phyloP scores from a whole-genome alignment of 2,113 vertebrate genomes.

The Puffinus mauretanicus region DNA sequence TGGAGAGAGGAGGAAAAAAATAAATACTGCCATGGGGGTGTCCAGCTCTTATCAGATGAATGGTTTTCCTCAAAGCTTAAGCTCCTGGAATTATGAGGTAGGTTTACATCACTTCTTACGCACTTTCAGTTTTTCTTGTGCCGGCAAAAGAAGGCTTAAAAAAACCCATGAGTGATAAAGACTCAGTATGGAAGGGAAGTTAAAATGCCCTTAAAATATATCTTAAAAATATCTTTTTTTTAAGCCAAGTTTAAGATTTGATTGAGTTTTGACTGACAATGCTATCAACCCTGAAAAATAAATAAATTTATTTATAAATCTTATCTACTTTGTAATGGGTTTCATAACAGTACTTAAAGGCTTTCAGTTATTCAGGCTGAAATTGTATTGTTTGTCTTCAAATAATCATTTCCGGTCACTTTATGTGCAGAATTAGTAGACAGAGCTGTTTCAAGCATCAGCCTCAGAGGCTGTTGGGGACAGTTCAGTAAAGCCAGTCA shows the following conservation, averaged over 20 bases:
- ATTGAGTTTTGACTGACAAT: neutral
- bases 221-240: neutral
- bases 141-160: neutral
- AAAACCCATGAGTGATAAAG: neutral
- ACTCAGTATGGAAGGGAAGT: neutral
- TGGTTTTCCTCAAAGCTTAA: neutral
- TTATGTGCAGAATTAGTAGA: neutral
- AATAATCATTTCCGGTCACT: neutral
- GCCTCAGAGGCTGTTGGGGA: neutral
- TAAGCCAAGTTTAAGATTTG: neutral
- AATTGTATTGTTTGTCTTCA: neutral
- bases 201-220: neutral
- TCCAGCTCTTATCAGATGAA: neutral
- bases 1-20: neutral
- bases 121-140: neutral
- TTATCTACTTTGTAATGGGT: neutral
- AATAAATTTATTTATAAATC: neutral
- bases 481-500: neutral
- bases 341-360: neutral
- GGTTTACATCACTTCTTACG: neutral
- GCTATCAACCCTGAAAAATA: neutral
- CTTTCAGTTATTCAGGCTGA: neutral
- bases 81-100: neutral
- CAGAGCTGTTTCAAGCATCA: neutral
- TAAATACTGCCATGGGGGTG: neutral